Conservation (phyloP, 2,888 invertebrate genomes). For the Euzetes globulus region DNA sequence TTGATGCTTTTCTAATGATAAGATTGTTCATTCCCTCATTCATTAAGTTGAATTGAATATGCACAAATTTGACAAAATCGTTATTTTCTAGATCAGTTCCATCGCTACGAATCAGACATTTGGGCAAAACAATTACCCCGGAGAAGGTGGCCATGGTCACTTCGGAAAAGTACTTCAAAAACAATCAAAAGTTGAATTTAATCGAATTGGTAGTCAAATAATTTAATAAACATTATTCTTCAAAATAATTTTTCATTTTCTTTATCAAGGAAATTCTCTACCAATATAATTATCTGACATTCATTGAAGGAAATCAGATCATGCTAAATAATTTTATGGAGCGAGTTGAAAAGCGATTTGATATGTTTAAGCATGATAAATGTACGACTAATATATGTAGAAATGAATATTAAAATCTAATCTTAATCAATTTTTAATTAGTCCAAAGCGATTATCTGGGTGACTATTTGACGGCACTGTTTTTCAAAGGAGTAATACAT, state of each 20-base stretch:
- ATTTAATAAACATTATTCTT: not conserved
- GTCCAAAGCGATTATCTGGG: constrained; percentile 5
- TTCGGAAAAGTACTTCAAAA: not conserved
- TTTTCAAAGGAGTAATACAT: constrained; percentile 26
- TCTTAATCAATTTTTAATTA: not conserved
- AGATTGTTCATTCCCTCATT: too few relatives aligned
- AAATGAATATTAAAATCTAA: not conserved
- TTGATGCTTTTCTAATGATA: too few relatives aligned
- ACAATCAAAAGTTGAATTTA: not conserved
- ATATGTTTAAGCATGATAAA: not conserved
- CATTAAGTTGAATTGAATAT: too few relatives aligned
- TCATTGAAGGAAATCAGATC: not conserved
- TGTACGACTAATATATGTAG: too few relatives aligned
- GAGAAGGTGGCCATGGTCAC: not conserved
- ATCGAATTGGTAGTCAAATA: not conserved
- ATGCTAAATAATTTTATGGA: not conserved
- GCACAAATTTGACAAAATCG: too few relatives aligned
- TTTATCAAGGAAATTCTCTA: not conserved
- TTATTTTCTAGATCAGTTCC: not conserved
- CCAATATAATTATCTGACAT: not conserved
- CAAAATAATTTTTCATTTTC: not conserved
- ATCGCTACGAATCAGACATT: not conserved
- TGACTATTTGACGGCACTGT: constrained; percentile 29
- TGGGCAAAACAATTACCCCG: constrained; percentile 24
- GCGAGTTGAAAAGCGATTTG: not conserved